Percentiles rank a stretch among this genome's conserved stretches.
Conservation (phyloP, 2,797 vertebrate genomes). For the Sebastiscus albofasciatus region DNA sequence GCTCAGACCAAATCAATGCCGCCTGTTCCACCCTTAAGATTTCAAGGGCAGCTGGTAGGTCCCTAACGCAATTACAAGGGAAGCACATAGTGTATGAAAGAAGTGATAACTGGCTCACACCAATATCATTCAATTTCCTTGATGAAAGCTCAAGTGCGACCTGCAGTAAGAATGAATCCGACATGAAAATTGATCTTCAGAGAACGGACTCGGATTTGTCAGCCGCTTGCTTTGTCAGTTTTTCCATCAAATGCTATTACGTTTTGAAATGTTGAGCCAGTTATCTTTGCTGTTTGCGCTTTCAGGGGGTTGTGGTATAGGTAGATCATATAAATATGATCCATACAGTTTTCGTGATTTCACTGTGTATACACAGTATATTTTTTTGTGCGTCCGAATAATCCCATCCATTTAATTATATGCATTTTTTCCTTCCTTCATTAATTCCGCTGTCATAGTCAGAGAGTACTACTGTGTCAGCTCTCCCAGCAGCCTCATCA, state of each 20-base stretch:
- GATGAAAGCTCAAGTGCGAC: constrained; percentile 30
- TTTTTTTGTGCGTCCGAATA: neutral
- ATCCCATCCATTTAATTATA: neutral
- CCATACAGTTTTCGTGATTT: too few relatives aligned
- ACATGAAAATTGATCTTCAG: constrained; percentile 4
- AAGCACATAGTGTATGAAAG: constrained; percentile 20
- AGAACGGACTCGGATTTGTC: neutral
- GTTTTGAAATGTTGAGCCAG: neutral
- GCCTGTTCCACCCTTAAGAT: constrained; percentile 15
- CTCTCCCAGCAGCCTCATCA: neutral
- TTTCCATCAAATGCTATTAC: neutral
- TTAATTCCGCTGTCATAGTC: neutral
- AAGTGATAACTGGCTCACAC: constrained; percentile 42
- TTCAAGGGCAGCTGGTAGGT: constrained; percentile 7
- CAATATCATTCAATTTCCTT: constrained; percentile 33
- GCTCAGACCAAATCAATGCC: constrained; percentile 32
- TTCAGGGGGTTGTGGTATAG: too few relatives aligned
- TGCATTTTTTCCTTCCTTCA: neutral
- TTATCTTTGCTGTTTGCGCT: too few relatives aligned
- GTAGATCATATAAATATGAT: neutral
- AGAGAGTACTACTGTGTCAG: neutral
- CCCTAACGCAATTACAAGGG: constrained; percentile 53
- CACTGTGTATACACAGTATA: neutral
- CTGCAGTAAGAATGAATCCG: neutral
- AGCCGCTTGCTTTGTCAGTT: neutral